Percentiles rank a stretch among this genome's conserved stretches.
These are phyloP conservation scores for Platyura marginata DNA, from an alignment of 1,140 invertebrate genomes.

Conservation along the genomic window DNA sequence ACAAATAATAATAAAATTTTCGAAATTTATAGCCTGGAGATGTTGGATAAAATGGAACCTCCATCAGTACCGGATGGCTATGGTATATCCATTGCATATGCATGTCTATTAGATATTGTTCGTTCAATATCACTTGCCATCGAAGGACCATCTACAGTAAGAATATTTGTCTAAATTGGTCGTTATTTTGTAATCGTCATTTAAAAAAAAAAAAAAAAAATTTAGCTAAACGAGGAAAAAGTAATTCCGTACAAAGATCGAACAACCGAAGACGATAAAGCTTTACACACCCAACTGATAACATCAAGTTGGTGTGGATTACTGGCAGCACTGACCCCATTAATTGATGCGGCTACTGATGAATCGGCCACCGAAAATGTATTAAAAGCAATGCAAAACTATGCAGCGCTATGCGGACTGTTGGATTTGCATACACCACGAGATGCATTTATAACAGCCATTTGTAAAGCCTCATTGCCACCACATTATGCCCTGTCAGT, in stretches of 20 bases:
- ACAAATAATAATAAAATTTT: neutral
- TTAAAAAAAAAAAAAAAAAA: neutral
- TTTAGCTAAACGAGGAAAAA: slow-evolving; percentile 16
- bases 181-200: neutral
- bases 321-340: slow-evolving; percentile 71
- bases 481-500: slow-evolving; percentile 87
- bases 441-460: slow-evolving; percentile 83
- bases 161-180: neutral
- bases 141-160: slow-evolving; percentile 25
- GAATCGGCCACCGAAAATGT: slow-evolving; percentile 78
- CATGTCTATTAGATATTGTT: slow-evolving; percentile 76
- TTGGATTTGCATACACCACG: slow-evolving; percentile 51
- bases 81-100: slow-evolving; percentile 85
- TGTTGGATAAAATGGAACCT: slow-evolving; percentile 89
- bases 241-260: slow-evolving; percentile 25
- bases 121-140: slow-evolving; percentile 54
- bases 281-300: slow-evolving; percentile 57
- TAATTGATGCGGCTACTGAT: slow-evolving; percentile 90
- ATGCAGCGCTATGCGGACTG: slow-evolving; percentile 60
- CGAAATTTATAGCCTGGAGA: slow-evolving; percentile 57
- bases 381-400: slow-evolving; percentile 76
- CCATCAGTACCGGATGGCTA: slow-evolving; percentile 86
- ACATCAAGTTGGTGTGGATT: slow-evolving; percentile 92
- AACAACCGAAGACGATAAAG: slow-evolving; percentile 30
- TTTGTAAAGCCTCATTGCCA: slow-evolving; percentile 88